Percentiles rank a stretch among this genome's conserved stretches.
Conservation (phyloP, 2,113 vertebrate genomes). For the Hippolais icterina region DNA sequence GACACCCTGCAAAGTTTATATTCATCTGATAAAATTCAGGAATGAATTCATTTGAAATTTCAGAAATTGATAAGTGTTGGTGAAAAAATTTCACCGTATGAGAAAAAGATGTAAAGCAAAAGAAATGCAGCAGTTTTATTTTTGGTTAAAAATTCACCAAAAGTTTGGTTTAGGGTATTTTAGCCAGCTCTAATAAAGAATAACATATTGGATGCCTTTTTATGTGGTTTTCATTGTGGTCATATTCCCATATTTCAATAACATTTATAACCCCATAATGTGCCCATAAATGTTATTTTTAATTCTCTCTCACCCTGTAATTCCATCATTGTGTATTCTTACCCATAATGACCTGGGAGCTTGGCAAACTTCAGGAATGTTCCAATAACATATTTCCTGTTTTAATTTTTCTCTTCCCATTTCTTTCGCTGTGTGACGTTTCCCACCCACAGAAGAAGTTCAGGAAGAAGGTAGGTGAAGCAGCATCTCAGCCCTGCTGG, state of each 20-base stretch:
- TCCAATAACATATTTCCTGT: background rate
- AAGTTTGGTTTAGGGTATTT: background rate
- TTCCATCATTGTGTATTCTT: background rate
- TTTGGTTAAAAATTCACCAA: background rate
- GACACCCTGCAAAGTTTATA: background rate
- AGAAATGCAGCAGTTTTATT: background rate
- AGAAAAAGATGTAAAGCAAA: background rate
- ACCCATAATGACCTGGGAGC: background rate
- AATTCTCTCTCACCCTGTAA: constrained; percentile 9
- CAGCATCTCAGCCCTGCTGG: background rate
- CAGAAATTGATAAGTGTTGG: background rate
- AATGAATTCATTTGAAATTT: background rate
- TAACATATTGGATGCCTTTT: background rate
- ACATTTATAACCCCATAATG: constrained; percentile 7
- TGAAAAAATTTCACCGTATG: background rate
- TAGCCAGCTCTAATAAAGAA: constrained; percentile 47
- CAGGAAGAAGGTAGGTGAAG: constrained; percentile 85
- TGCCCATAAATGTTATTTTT: constrained; percentile 1
- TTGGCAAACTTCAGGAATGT: constrained; percentile 19
- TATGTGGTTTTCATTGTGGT: constrained; percentile 16
- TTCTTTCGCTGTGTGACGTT: background rate
- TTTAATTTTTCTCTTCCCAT: constrained; percentile 37
- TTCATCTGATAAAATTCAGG: background rate
- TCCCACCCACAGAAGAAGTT: constrained; percentile 66
- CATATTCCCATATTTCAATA: constrained; percentile 7